A percentile compares a stretch with the other conserved stretches of the same genome.
Conservation (phyloP, 1,140 invertebrate species). For the Dreissena rostriformis region DNA sequence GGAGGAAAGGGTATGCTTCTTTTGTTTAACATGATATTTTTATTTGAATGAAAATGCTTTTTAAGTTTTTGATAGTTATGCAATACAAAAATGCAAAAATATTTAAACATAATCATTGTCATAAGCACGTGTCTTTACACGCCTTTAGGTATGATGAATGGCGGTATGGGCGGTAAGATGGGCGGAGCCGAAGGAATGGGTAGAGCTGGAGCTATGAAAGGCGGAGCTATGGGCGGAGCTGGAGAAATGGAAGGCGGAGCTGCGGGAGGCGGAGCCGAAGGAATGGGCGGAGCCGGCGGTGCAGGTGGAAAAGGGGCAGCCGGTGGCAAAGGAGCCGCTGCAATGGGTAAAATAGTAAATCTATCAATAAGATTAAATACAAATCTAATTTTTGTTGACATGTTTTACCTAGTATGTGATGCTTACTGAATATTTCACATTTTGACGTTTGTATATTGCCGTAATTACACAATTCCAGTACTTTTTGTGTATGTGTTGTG, state of each 20-base stretch:
- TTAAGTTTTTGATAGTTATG: background rate
- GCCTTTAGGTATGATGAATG: background rate
- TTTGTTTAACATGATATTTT: background rate
- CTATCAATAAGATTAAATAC: no score
- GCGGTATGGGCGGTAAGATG: background rate
- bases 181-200: constrained; percentile 1
- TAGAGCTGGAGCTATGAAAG: background rate
- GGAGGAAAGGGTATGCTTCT: background rate
- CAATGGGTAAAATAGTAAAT: background rate
- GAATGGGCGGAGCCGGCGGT: background rate
- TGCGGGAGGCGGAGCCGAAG: background rate
- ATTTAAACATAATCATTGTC: no score
- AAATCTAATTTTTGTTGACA: background rate
- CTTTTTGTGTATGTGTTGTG: background rate
- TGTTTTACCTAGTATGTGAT: no score
- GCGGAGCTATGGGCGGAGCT: background rate
- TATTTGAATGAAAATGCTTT: background rate
- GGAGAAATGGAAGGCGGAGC: background rate
- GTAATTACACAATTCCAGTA: no score
- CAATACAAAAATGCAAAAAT: background rate
- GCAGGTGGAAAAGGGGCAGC: no score
- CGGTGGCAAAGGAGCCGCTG: background rate
- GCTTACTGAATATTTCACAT: no score
- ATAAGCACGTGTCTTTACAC: no score
- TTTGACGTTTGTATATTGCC: no score